phyloP scores from a whole-genome alignment of 23 tunicate genomes.

The Styela clava region DNA sequence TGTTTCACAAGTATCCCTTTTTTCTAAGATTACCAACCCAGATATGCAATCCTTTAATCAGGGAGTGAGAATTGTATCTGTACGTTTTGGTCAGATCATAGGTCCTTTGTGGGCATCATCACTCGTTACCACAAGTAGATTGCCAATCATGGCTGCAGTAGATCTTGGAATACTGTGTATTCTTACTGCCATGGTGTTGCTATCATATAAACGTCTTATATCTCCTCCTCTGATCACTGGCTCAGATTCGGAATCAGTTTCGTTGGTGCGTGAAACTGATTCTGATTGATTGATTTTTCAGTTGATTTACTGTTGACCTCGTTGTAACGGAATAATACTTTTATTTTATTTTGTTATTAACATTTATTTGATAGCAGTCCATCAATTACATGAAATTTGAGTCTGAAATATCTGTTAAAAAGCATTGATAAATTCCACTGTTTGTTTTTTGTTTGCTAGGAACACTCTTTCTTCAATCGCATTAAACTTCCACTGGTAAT shows the following conservation, averaged over 20 bases:
- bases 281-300: no score
- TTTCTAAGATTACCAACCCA: constrained; percentile 64
- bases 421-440: no score
- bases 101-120: constrained; percentile 90
- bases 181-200: neutral
- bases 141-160: constrained; percentile 50
- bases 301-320: no score
- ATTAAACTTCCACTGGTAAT: no score
- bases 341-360: no score
- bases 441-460: no score
- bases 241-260: neutral
- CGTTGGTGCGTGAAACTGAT: no score
- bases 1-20: constrained; percentile 70
- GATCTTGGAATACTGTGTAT: constrained; percentile 35
- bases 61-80: constrained; percentile 56
- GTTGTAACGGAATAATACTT: no score
- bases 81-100: constrained; percentile 77
- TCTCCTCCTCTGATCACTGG: neutral
- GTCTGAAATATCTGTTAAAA: no score
- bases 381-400: no score
- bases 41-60: constrained; percentile 91
- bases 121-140: constrained; percentile 13
- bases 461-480: no score
- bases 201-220: constrained; percentile 6
- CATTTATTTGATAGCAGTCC: no score